These are phyloP conservation scores for Syritta pipiens DNA, from an alignment of 2,888 invertebrate genomes.

Conservation along the genomic window DNA sequence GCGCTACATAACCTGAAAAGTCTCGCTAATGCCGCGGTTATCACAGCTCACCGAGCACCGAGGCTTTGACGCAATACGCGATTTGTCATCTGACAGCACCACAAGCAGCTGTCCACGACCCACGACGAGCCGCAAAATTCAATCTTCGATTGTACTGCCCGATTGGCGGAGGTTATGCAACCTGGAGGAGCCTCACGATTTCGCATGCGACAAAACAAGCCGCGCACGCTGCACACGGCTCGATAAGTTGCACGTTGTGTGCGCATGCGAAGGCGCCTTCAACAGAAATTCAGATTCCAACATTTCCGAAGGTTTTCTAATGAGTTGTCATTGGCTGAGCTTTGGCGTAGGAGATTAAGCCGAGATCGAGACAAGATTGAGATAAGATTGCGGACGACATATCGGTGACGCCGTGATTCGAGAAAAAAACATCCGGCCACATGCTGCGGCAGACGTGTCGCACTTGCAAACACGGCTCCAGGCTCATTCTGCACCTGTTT, in stretches of 20 bases:
- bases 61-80: slow-evolving; percentile 37
- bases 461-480: slow-evolving; percentile 58
- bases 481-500: slow-evolving; percentile 49
- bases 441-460: slow-evolving; percentile 59
- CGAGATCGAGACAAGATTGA: no score
- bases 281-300: slow-evolving; percentile 17
- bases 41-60: slow-evolving; percentile 21
- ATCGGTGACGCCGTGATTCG: slow-evolving; percentile 49
- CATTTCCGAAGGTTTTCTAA: slow-evolving; percentile 43
- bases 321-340: slow-evolving; percentile 47
- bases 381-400: no score
- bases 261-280: slow-evolving; percentile 30
- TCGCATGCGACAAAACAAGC: slow-evolving; percentile 31
- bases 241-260: no score
- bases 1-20: neutral
- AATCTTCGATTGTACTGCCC: slow-evolving; percentile 36
- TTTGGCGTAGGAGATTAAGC: slow-evolving; percentile 30
- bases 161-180: slow-evolving; percentile 50
- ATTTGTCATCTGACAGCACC: slow-evolving; percentile 41
- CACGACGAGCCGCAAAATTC: slow-evolving; percentile 11
- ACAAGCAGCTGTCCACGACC: slow-evolving; percentile 37
- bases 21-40: neutral
- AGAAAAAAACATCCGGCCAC: slow-evolving; percentile 36
- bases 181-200: slow-evolving; percentile 41
- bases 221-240: neutral